Evolutionary conservation across 2,797 vertebrate genomes (phyloP), one percentile per base, ranked within the genome.

Genomic region (Myotis planiceps): DNA sequence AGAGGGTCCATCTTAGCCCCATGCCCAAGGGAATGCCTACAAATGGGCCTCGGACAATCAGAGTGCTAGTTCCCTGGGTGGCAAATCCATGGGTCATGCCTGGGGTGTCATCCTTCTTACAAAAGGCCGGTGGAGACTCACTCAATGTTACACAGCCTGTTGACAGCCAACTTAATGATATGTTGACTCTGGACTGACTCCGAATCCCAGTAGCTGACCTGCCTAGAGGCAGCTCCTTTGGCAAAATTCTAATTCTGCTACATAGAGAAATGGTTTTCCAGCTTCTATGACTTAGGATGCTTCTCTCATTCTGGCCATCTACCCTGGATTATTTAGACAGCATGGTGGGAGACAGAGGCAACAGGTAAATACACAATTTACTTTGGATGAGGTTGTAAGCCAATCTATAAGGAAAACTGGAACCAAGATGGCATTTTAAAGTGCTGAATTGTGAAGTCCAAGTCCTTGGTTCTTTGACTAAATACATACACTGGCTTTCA

Each of bases 121-220:
- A 75, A 76, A 88, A 92, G 25, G 85, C 88, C 34, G 27, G 25
- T 53, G 29, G 51, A 96, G 83, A 94, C 79, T 82, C 82, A 94
- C 34, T 65, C 42, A 68, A 19, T 42, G 32, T 78, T 86, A 68
- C 76, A 76, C 29, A 74, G 53, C 47, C 45, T 91, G 55, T 45
- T 81, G 72, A 39, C 29, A 45, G 84, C 76, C 49, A 81, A 78
- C 25, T 42, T 91, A 86, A 92, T 82, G 60, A 72, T 66, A 88
- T 12, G 15, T 68, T 88, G 69, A 65, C 27, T 94, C 49, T 78
- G 81, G 68, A 71, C 21, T 32, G 81, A 92, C 55, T 89, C 84
- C 0, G 5, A 45, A 60, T 19, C 76, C 68, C 39, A 76, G 83
- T 55, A 90, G 37, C 29, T 92, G 58, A 90, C 78, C 78, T 79